Evolutionary conservation across 2,888 invertebrate species (phyloP), one percentile per base, ranked within the genome.

Genomic region (Aleiodes testaceus): DNA sequence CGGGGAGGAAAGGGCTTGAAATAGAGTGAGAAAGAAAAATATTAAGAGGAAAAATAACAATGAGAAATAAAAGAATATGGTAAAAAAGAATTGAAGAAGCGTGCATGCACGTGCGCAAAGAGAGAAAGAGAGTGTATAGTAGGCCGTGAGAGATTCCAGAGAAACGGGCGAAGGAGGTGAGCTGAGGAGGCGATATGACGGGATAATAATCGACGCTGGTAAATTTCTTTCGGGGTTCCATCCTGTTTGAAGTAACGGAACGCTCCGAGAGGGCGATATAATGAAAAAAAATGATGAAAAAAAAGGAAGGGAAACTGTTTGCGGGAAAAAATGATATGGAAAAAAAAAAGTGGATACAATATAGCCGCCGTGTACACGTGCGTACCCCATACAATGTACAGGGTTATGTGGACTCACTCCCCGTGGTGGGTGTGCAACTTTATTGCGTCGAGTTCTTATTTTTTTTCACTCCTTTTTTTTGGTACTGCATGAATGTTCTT

Each of bases 391-490:
- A 69, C 64, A 69, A 69, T 69, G 50, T 52, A 53, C 52, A 26
- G 50, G 50, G 63, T 69, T 52, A 64, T 69, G 49, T 42, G 49
- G 14, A 30, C 42, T 53, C 69, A 22, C 67, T 69, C 49, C 36
- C 59, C 59, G 59, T 36, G 47, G 52, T 42, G 66, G 59, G 59
- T 50, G 50, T 20, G 69, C 64, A 69, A 69, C 64, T 69, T 69
- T 69, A 69, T 69, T 69, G 64, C 69, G 45, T 45, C 69, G 75
- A 70, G 73, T 70, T 70, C 70, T 72, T 75, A 71, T 74, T 72
- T 73, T 74, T 75, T 74, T 75, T 66, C n/a, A n/a, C n/a, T 53
- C 49, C 47, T 66, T 66, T 66, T 52, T 44, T 30, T 36, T 14
- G 36, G 69, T 50, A 64, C 69, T 42, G 64, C 26, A 52, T 69